A percentile compares a stretch with the other conserved stretches of the same genome.
Conservation (phyloP, 2,797 vertebrate genomes). For the Eurystomus glaucurus region DNA sequence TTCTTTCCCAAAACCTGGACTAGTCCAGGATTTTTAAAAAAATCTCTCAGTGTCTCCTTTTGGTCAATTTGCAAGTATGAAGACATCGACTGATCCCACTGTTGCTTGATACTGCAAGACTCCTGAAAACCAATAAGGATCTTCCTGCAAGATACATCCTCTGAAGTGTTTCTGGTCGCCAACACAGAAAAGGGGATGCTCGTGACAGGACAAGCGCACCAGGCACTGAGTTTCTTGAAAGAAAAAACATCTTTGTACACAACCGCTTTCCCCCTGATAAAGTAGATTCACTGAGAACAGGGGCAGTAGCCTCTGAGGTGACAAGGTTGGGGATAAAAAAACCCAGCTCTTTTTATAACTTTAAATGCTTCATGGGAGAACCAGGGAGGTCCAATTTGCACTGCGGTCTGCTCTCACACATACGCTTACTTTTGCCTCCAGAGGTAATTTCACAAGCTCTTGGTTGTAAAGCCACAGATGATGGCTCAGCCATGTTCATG, state of each 20-base stretch:
- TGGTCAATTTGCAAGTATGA: not conserved
- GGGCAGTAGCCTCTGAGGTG: not conserved
- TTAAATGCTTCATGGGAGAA: not conserved
- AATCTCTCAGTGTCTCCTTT: not conserved
- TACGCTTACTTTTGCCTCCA: not conserved
- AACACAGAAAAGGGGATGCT: not conserved
- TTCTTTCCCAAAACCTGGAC: not conserved
- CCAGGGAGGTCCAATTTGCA: not conserved
- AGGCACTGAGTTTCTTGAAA: not conserved
- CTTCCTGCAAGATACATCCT: not conserved
- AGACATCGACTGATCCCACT: not conserved
- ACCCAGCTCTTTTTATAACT: not conserved
- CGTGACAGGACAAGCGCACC: not conserved
- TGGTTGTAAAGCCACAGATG: not conserved
- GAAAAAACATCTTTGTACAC: not conserved
- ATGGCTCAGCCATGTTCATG: not conserved
- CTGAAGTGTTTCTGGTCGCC: not conserved
- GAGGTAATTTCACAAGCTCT: not conserved
- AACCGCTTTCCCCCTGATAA: not conserved
- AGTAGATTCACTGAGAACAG: not conserved
- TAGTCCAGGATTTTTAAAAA: not conserved
- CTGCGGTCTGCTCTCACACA: not conserved
- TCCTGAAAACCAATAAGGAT: not conserved
- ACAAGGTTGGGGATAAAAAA: not conserved
- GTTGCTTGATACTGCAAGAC: not conserved